Evolutionary conservation across 2,888 invertebrate genomes (phyloP), one percentile per base, ranked within the genome.

Genomic region (Leptopilina myrica): DNA sequence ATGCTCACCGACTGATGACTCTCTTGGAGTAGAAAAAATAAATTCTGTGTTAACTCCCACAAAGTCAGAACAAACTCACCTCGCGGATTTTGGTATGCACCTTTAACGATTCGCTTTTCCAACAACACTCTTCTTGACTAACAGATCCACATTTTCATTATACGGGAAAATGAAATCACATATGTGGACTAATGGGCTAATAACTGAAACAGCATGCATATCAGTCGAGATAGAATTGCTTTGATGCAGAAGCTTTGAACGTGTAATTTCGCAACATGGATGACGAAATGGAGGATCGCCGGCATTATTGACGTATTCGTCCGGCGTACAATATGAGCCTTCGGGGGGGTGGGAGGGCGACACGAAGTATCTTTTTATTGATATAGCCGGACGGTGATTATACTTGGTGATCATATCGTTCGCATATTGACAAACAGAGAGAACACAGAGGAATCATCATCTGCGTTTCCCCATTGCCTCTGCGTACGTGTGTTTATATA

Each of bases 391-490:
- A 84, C 82, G 84, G 88, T 90, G 90, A 91, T 91, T 90, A 90
- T 90, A 89, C 89, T 87, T 87, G 87, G 88, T 88, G 90, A 90
- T 91, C 88, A 89, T 89, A 89, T 89, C 89, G 89, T 85, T 88
- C 87, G 87, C 86, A 88, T 89, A 90, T 91, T 89, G 91, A 90
- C 90, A 90, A 91, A 90, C 89, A 89, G 78, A 66, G 78, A 66
- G 83, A 86, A 85, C 85, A 86, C 86, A 88, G 84, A 82, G 85
- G 86, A 85, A 88, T 88, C 87, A 88, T 88, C 87, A 88, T 88
- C 86, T 87, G 85, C 86, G 81, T 84, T 82, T 33, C 69, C 69
- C 53, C 69, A 76, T 84, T 82, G 81, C 79, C 78, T 80, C 79
- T 67, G 64, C 75, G 49, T 77, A 9, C 15, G 79, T 78, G 77